Conservation (phyloP, 2,113 vertebrate species). For the Semnopithecus entellus region DNA sequence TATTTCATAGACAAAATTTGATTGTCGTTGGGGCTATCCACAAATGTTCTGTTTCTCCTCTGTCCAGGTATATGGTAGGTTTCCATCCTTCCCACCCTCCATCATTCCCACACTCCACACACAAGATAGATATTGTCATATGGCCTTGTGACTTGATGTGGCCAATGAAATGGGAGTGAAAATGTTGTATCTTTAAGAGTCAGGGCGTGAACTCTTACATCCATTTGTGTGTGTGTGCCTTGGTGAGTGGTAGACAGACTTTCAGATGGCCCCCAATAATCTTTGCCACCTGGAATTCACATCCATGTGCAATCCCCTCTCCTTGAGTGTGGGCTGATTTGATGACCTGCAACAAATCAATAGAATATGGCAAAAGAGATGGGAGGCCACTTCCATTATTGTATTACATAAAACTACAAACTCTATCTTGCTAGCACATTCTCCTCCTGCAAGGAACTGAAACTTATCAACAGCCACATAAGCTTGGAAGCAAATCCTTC, state of each 20-base stretch:
- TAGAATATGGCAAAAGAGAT: not conserved
- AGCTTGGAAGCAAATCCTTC: not conserved
- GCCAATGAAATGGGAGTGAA: not conserved
- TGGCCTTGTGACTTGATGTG: not conserved
- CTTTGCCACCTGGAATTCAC: not conserved
- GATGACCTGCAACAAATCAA: not conserved
- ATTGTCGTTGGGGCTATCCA: not conserved
- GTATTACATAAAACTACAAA: not conserved
- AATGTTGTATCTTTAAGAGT: not conserved
- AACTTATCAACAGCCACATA: not conserved
- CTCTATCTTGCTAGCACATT: not conserved
- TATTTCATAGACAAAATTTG: slow-evolving; percentile 32
- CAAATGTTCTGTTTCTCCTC: not conserved
- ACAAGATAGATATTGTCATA: not conserved
- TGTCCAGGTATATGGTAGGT: not conserved
- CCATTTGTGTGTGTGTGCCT: not conserved
- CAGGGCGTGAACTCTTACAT: not conserved
- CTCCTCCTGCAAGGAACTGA: not conserved
- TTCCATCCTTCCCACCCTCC: not conserved
- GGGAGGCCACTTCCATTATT: not conserved
- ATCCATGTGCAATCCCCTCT: not conserved
- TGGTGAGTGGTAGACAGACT: not conserved
- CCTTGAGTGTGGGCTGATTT: not conserved
- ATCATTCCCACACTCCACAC: not conserved
- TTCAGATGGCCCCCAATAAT: not conserved